These are phyloP conservation scores for Sternotherus odoratus DNA, from an alignment of 2,797 vertebrate genomes.

Conservation along the genomic window DNA sequence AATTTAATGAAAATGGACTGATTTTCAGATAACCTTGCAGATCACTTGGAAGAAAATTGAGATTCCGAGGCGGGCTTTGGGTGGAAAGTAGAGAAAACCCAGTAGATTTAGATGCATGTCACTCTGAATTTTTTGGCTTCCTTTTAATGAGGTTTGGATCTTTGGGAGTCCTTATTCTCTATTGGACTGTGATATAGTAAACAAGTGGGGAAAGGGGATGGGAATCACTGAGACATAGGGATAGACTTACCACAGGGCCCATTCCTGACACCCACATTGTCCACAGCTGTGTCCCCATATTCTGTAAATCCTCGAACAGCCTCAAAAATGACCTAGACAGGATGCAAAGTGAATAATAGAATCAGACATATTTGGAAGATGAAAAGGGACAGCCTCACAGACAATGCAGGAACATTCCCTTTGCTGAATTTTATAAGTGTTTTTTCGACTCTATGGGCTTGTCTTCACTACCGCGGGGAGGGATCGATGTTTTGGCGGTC, in stretches of 20 bases:
- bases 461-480: no score
- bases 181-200: not conserved
- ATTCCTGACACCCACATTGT: slow-evolving; percentile 79
- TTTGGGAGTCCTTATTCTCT: not conserved
- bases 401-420: not conserved
- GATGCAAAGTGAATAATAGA: not conserved
- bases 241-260: slow-evolving; percentile 81
- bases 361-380: not conserved
- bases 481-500: no score
- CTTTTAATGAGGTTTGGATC: not conserved
- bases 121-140: not conserved
- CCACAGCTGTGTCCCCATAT: slow-evolving; percentile 75
- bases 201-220: not conserved
- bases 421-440: not conserved
- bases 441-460: not conserved
- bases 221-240: not conserved
- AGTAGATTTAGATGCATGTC: not conserved
- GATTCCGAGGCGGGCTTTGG: not conserved
- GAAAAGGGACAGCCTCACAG: not conserved
- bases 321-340: slow-evolving; percentile 82
- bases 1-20: not conserved
- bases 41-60: not conserved
- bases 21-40: not conserved
- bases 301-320: slow-evolving; percentile 70
- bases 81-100: not conserved